Percentiles rank a stretch among this genome's conserved stretches.
Evolutionary conservation across 1,140 invertebrate genomes (phyloP).

Genomic region (Teleopsis dalmanni): DNA sequence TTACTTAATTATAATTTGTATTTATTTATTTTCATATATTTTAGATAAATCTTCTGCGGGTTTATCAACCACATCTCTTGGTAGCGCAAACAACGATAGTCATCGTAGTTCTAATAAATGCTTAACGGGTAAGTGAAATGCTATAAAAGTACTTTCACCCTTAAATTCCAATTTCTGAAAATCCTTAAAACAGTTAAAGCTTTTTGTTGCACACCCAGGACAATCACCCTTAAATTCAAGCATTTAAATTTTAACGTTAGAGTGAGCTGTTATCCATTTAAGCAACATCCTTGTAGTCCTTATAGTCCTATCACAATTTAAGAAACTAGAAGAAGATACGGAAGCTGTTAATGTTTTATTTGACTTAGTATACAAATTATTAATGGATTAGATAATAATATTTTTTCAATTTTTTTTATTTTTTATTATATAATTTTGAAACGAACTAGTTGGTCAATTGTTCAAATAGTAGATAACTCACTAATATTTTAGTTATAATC

Average conservation of each 20-base stretch:
- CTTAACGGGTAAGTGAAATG: slow-evolving; percentile 15
- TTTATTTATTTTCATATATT: slow-evolving; percentile 12
- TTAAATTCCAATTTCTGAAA: neutral
- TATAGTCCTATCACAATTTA: too few relatives aligned
- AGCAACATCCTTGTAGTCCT: too few relatives aligned
- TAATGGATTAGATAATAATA: too few relatives aligned
- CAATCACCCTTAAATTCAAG: slow-evolving; percentile 4
- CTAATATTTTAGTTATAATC: too few relatives aligned
- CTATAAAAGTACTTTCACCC: neutral
- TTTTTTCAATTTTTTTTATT: too few relatives aligned
- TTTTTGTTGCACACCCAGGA: slow-evolving; percentile 10
- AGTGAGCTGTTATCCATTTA: neutral
- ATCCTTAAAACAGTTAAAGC: too few relatives aligned
- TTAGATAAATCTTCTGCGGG: slow-evolving; percentile 39
- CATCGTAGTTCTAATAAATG: slow-evolving; percentile 32
- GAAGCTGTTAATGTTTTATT: too few relatives aligned
- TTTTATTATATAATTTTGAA: too few relatives aligned
- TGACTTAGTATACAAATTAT: too few relatives aligned
- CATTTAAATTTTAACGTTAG: neutral
- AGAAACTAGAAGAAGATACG: too few relatives aligned
- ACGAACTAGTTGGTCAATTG: too few relatives aligned
- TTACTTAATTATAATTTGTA: neutral
- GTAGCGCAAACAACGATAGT: slow-evolving; percentile 13
- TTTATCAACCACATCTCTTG: slow-evolving; percentile 29
- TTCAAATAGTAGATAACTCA: too few relatives aligned